Evolutionary conservation across 2,888 invertebrate species (phyloP).

Genomic region (Branchellion lobata): DNA sequence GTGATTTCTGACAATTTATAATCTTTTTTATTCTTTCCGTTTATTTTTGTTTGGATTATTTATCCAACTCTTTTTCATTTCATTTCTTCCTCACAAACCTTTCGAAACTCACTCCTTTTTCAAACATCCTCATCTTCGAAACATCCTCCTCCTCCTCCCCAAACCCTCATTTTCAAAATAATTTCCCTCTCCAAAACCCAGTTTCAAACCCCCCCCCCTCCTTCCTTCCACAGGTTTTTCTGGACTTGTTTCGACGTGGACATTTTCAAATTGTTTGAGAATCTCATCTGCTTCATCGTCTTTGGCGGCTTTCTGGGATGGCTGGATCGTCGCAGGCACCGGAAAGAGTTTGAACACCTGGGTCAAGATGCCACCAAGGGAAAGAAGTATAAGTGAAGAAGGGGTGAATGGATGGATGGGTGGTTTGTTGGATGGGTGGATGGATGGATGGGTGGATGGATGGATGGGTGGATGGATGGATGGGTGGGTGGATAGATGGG

Average conservation of each 20-base stretch:
- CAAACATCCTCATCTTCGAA: too few species aligned
- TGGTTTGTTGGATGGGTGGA: neutral
- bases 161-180: too few species aligned
- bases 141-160: too few species aligned
- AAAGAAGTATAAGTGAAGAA: slow-evolving; percentile 15
- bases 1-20: too few species aligned
- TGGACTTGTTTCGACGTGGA: slow-evolving; percentile 94
- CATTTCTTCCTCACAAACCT: too few species aligned
- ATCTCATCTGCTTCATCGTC: slow-evolving; percentile 81
- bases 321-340: slow-evolving; percentile 69
- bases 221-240: slow-evolving; percentile 37
- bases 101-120: too few species aligned
- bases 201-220: too few species aligned
- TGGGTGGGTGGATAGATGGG: neutral
- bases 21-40: too few species aligned
- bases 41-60: too few species aligned
- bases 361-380: slow-evolving; percentile 4
- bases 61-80: too few species aligned
- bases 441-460: neutral
- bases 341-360: neutral
- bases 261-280: slow-evolving; percentile 98
- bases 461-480: neutral
- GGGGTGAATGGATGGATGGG: neutral
- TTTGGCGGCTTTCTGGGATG: slow-evolving; percentile 99
- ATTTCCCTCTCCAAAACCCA: too few species aligned